Conservation (phyloP, 2,888 invertebrate species). For the Tenthredo livida region DNA sequence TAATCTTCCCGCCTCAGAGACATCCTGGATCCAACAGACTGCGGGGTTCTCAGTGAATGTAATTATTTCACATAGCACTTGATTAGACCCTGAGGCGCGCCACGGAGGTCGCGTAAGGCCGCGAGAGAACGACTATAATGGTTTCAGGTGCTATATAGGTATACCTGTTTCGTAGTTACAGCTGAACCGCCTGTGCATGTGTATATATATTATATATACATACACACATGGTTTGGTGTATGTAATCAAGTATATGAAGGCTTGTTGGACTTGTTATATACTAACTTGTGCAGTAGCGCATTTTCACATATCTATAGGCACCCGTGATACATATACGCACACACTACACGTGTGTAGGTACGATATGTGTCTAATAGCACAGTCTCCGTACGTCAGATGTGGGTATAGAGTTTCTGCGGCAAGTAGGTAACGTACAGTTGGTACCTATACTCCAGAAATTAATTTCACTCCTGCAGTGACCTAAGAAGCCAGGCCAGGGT, state of each 20-base stretch:
- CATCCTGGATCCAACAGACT: constrained; percentile 19
- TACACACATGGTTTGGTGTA: neutral
- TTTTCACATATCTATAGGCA: neutral
- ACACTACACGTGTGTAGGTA: neutral
- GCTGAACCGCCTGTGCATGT: neutral
- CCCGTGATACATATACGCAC: neutral
- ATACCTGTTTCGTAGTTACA: neutral
- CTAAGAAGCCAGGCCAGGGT: neutral
- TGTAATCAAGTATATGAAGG: neutral
- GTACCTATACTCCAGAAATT: constrained; percentile 17
- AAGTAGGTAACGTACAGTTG: constrained; percentile 29
- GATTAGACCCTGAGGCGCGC: constrained; percentile 60
- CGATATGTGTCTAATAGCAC: neutral
- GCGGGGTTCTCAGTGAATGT: constrained; percentile 56
- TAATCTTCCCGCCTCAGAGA: constrained; percentile 41
- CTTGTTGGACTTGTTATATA: constrained; percentile 41
- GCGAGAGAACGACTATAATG: constrained; percentile 34
- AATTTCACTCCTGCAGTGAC: constrained; percentile 40
- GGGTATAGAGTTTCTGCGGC: constrained; percentile 28
- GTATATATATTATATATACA: neutral
- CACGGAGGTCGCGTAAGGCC: constrained; percentile 30
- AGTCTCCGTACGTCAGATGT: neutral
- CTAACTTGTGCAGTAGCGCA: neutral
- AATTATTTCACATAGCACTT: constrained; percentile 66
- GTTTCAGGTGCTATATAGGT: neutral